Evolutionary conservation across 2,113 vertebrate species (phyloP).

Genomic region (Gambusia holbrooki): DNA sequence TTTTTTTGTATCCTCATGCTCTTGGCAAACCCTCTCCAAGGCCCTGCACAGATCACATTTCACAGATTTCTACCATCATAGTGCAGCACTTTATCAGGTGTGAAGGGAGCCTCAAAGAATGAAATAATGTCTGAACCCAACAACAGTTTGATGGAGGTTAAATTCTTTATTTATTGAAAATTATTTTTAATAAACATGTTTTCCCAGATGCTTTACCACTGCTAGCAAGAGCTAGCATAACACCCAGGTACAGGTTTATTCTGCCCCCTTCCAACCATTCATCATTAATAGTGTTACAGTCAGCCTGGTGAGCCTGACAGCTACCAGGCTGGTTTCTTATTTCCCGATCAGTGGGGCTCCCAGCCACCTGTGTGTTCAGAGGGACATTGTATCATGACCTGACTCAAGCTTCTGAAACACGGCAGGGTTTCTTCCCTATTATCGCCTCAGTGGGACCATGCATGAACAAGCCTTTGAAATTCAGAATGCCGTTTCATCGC

Average conservation of each 20-base stretch:
- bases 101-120: not conserved
- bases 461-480: conserved; percentile 34
- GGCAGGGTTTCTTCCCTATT: conserved; percentile 38
- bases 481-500: conserved; percentile 11
- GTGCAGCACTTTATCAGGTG: not conserved
- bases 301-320: conserved; percentile 44
- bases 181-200: not conserved
- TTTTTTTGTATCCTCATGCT: not conserved
- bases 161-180: not conserved
- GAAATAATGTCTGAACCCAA: not conserved
- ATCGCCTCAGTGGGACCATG: conserved; percentile 50
- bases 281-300: conserved; percentile 58
- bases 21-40: too few relatives aligned
- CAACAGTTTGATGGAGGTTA: not conserved
- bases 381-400: conserved; percentile 26
- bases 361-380: conserved; percentile 33
- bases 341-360: conserved; percentile 58
- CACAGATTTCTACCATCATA: not conserved
- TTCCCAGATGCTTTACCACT: conserved; percentile 22
- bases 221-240: conserved; percentile 4
- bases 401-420: conserved; percentile 33
- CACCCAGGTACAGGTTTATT: conserved; percentile 25
- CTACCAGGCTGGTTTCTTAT: conserved; percentile 39
- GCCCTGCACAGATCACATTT: not conserved
- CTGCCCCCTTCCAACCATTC: conserved; percentile 23